A percentile compares a stretch with the other conserved stretches of the same genome.
Evolutionary conservation across 2,888 invertebrate genomes (phyloP).

Genomic region (Myathropa florea): DNA sequence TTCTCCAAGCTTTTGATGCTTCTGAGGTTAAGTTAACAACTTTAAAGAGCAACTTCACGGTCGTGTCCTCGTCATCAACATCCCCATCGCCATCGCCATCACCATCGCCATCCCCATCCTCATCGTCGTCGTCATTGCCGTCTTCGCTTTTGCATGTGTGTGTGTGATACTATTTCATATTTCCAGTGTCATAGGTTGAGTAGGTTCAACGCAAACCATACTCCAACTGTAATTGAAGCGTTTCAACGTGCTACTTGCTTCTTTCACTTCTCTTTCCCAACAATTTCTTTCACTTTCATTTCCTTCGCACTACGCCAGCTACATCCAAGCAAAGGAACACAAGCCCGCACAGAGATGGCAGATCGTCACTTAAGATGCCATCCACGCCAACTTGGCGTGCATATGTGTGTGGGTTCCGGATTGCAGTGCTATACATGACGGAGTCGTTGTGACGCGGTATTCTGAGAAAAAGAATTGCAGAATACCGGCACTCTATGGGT

Average conservation of each 20-base stretch:
- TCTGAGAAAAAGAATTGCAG: background rate
- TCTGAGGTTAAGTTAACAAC: conserved; percentile 62
- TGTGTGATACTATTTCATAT: conserved; percentile 14
- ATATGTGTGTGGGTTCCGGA: conserved; percentile 21
- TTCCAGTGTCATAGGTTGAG: conserved; percentile 11
- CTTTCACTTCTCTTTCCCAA: conserved; percentile 18
- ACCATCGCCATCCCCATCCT: background rate
- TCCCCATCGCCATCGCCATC: background rate
- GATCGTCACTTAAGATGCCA: conserved; percentile 35
- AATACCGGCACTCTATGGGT: conserved; percentile 59
- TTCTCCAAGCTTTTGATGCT: background rate
- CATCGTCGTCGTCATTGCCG: background rate
- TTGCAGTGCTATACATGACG: conserved; percentile 50
- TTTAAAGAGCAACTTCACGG: conserved; percentile 67
- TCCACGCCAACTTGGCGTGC: background rate
- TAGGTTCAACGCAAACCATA: conserved; percentile 24
- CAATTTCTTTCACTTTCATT: conserved; percentile 58
- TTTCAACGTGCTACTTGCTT: conserved; percentile 32
- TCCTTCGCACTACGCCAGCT: conserved; percentile 4
- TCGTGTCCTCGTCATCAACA: conserved; percentile 51
- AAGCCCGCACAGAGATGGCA: conserved; percentile 10
- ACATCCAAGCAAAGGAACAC: background rate
- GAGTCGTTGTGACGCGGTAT: conserved; percentile 59
- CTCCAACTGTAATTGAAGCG: conserved; percentile 58
- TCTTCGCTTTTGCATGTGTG: background rate